Conservation (phyloP, 2,113 vertebrate species). For the Orcinus orca region DNA sequence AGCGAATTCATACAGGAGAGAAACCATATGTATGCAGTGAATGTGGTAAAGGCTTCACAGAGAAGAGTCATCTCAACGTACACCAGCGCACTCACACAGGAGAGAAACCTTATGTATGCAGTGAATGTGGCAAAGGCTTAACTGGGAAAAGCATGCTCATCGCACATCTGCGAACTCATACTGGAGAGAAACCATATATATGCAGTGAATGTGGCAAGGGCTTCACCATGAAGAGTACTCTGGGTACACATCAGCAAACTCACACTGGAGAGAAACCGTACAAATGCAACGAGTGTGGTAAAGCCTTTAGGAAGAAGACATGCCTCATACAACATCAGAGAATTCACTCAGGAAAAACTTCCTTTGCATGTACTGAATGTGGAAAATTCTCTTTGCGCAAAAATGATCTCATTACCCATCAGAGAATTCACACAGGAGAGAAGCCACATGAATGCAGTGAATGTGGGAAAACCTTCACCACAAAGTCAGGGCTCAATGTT, state of each 20-base stretch:
- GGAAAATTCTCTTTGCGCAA: slow-evolving; percentile 18
- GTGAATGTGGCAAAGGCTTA: slow-evolving; percentile 47
- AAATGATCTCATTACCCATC: slow-evolving; percentile 21
- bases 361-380: slow-evolving; percentile 16
- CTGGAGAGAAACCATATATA: slow-evolving; percentile 10
- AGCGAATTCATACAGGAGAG: slow-evolving; percentile 52
- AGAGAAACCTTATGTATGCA: slow-evolving; percentile 24
- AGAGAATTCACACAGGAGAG: slow-evolving; percentile 47
- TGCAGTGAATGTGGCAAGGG: slow-evolving; percentile 81
- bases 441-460: neutral
- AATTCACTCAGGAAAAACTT: slow-evolving; percentile 30
- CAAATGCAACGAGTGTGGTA: neutral
- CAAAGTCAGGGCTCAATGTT: slow-evolving; percentile 18
- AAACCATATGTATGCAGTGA: slow-evolving; percentile 56
- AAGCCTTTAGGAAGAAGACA: slow-evolving; percentile 33
- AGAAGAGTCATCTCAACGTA: slow-evolving; percentile 41
- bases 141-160: slow-evolving; percentile 61
- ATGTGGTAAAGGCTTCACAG: slow-evolving; percentile 61
- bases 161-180: slow-evolving; percentile 27
- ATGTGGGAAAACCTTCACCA: slow-evolving; percentile 24
- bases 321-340: slow-evolving; percentile 19
- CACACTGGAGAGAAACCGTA: neutral
- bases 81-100: slow-evolving; percentile 42
- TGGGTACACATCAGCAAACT: neutral
- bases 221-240: slow-evolving; percentile 77